Conservation (phyloP, 2,888 invertebrate species). For the Cyaniris semiargus region DNA sequence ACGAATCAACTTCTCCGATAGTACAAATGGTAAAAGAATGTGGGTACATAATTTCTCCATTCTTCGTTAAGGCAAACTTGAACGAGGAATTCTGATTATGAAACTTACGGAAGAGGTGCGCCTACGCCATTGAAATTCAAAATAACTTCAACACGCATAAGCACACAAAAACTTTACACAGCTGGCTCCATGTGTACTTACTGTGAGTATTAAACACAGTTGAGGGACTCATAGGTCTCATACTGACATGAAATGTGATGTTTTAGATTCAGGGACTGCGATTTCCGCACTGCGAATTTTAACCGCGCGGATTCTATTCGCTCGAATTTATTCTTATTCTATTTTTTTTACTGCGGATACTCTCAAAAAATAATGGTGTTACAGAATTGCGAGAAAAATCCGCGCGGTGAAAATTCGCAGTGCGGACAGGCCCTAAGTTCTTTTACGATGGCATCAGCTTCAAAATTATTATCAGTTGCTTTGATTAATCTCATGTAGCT, state of each 20-base stretch:
- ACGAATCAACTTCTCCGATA: too few species aligned
- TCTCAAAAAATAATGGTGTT: too few species aligned
- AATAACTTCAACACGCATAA: constrained; percentile 12
- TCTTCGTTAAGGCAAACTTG: background rate
- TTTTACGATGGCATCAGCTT: too few species aligned
- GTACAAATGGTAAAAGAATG: background rate
- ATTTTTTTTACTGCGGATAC: too few species aligned
- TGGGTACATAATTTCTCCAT: background rate
- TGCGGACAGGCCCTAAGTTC: too few species aligned
- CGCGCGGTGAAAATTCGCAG: too few species aligned
- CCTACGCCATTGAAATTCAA: constrained; percentile 11
- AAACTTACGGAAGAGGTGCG: constrained; percentile 8
- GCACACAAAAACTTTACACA: constrained; percentile 17
- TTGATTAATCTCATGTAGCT: background rate
- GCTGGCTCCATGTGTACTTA: background rate
- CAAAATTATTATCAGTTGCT: too few species aligned
- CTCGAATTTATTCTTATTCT: too few species aligned
- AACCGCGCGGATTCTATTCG: too few species aligned
- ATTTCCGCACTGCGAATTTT: too few species aligned
- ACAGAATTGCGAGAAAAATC: too few species aligned
- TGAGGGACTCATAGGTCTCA: background rate
- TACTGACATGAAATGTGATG: background rate
- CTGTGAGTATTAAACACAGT: background rate
- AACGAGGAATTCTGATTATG: constrained; percentile 3
- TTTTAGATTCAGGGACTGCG: background rate